These are phyloP conservation scores for Protaetia brevitarsis DNA, from an alignment of 1,140 invertebrate species.

Conservation along the genomic window DNA sequence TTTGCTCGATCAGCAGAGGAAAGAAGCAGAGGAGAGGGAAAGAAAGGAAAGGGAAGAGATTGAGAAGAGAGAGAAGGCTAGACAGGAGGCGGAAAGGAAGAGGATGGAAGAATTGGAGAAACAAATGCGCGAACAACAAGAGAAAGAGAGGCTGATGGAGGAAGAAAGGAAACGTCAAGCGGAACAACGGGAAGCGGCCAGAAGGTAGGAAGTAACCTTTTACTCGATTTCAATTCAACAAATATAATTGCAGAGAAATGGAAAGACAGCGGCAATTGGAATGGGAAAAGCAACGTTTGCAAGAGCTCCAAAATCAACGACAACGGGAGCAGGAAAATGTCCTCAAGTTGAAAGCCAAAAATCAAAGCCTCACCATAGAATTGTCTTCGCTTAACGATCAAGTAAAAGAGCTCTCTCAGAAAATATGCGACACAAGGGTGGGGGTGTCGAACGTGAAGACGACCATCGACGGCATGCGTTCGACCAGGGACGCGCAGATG, in stretches of 20 bases:
- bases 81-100: constrained; percentile 62
- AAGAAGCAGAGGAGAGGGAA: constrained; percentile 83
- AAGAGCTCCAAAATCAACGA: constrained; percentile 79
- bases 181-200: constrained; percentile 76
- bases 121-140: constrained; percentile 79
- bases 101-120: constrained; percentile 64
- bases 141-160: constrained; percentile 70
- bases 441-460: constrained; percentile 90
- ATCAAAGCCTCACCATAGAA: constrained; percentile 82
- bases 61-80: constrained; percentile 77
- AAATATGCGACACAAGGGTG: constrained; percentile 83
- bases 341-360: constrained; percentile 84
- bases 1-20: constrained; percentile 79
- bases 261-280: constrained; percentile 92
- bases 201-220: constrained; percentile 52
- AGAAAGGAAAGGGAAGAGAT: constrained; percentile 87
- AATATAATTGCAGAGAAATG: constrained; percentile 68
- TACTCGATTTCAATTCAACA: constrained; percentile 21
- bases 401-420: constrained; percentile 80
- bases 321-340: constrained; percentile 87
- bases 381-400: constrained; percentile 64
- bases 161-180: constrained; percentile 69
- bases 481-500: constrained; percentile 84
- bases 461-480: constrained; percentile 95
- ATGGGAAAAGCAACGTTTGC: constrained; percentile 90